Evolutionary conservation across 1,140 invertebrate genomes (phyloP), one percentile per base, ranked within the genome.

Genomic region (Limonius californicus): DNA sequence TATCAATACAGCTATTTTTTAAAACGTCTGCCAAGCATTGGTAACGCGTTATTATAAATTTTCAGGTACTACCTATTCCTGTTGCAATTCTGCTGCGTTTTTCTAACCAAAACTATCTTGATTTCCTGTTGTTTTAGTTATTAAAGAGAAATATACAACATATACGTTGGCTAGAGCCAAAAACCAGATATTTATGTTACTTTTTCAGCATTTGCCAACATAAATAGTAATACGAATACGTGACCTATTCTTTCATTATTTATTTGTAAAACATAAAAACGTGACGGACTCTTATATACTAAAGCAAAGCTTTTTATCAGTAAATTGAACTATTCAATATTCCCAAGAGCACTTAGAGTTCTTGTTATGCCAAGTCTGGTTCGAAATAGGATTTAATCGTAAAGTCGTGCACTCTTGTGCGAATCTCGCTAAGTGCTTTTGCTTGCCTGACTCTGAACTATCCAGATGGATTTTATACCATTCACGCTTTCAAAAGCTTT

Each of bases 291-390:
- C 16, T 7, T 50, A 18, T 50, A 50, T 50, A 50, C 7, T 19
- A 19, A 19, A 50, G 16, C n/a, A n/a, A 19, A 57, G 12, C n/a
- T 14, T 15, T 53, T 63, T 66, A 66, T 66, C 65, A 64, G 42
- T 53, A 55, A 64, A 68, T 65, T 68, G 66, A 68, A 65, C 60
- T 61, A 47, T 68, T 68, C 59, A 68, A 68, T 68, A 68, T 68
- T 65, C 66, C 61, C 63, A 63, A 61, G 62, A 62, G 66, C 63
- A 62, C 63, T 63, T 53, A 56, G 57, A 54, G 50, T 61, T 61
- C 57, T 68, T 68, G 66, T 68, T 68, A 68, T 68, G 66, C 64
- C 57, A 54, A 63, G 66, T 65, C 66, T 65, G 66, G 61, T 60
- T 62, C 58, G 62, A 55, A 67, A 67, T 67, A 61, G 55, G 65